Percentiles rank a stretch among this genome's conserved stretches.
Conservation (phyloP, 2,888 invertebrate species). For the Leucoptera coffeella region DNA sequence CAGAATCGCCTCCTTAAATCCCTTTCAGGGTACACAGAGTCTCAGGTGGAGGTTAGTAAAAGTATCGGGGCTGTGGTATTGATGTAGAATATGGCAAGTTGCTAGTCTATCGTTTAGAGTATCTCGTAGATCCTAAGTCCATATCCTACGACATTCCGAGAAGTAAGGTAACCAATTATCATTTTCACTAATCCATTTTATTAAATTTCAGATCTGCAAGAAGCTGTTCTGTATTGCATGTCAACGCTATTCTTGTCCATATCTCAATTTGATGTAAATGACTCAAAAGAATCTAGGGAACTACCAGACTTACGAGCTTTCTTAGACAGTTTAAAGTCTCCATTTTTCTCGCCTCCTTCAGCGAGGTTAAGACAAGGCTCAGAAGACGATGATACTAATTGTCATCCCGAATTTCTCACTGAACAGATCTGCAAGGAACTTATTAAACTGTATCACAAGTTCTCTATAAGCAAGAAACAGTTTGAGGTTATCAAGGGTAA, state of each 20-base stretch:
- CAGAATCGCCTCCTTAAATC: too few relatives aligned
- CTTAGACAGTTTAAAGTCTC: conserved; percentile 22
- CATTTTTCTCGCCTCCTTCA: conserved; percentile 4
- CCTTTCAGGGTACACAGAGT: too few relatives aligned
- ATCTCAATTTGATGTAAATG: too few relatives aligned
- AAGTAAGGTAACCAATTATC: too few relatives aligned
- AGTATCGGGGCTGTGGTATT: too few relatives aligned
- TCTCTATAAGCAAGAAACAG: conserved; percentile 16
- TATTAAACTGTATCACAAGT: conserved; percentile 18
- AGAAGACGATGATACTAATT: conserved; percentile 13
- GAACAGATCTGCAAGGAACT: conserved; percentile 27
- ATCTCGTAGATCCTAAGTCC: too few relatives aligned
- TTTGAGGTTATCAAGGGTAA: conserved; percentile 21
- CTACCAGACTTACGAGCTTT: too few relatives aligned
- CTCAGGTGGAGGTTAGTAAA: too few relatives aligned
- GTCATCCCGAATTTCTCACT: conserved; percentile 27
- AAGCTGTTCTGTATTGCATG: conserved; percentile 23
- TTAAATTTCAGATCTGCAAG: conserved; percentile 29
- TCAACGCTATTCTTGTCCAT: conserved; percentile 22
- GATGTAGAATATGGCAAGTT: too few relatives aligned
- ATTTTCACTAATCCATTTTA: too few relatives aligned
- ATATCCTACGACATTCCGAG: too few relatives aligned
- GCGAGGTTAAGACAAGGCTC: conserved; percentile 5
- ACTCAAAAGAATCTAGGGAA: conserved; percentile 14
- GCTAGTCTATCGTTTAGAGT: too few relatives aligned